Conservation (phyloP, 2,797 vertebrate species). For the Sciaenops ocellatus region DNA sequence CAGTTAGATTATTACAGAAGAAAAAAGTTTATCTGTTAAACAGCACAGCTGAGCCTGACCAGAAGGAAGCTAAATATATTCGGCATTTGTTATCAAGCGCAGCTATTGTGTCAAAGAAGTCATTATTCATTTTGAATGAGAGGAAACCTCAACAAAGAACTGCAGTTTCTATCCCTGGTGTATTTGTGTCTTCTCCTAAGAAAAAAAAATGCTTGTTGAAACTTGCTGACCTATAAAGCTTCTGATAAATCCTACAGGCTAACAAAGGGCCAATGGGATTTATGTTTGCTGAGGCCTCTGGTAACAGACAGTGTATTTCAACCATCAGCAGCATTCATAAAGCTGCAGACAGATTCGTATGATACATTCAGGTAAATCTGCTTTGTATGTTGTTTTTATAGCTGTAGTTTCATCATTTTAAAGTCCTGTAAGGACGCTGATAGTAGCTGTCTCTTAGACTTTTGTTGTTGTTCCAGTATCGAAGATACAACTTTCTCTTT, state of each 20-base stretch:
- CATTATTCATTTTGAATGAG: background rate
- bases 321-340: background rate
- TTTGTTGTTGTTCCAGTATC: background rate
- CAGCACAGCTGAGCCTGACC: too few species aligned
- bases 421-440: background rate
- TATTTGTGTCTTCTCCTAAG: background rate
- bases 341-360: too few species aligned
- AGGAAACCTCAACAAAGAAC: background rate
- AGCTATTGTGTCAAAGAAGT: too few species aligned
- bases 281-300: conserved; percentile 3
- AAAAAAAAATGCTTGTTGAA: background rate
- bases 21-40: too few species aligned
- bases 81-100: too few species aligned
- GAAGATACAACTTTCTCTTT: background rate
- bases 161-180: background rate
- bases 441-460: background rate
- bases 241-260: background rate
- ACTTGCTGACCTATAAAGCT: background rate
- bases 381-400: too few species aligned
- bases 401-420: too few species aligned
- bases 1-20: too few species aligned
- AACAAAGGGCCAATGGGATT: background rate
- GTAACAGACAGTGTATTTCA: background rate
- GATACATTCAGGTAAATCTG: too few species aligned
- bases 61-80: too few species aligned